Evolutionary conservation across 2,797 vertebrate genomes (phyloP), one percentile per base, ranked within the genome.

Genomic region (Sebastes vulpes): DNA sequence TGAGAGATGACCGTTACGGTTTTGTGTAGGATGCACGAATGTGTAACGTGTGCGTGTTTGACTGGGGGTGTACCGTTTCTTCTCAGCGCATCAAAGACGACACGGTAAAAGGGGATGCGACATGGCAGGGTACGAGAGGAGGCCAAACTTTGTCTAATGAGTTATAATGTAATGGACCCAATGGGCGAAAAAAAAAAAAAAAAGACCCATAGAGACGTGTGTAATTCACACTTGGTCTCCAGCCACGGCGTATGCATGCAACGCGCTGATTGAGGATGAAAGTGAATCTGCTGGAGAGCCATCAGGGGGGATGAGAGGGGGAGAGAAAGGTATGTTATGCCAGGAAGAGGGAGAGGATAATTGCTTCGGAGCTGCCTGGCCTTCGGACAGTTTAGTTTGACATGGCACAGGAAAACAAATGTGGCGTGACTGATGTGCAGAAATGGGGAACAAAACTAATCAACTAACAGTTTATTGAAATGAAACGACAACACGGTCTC

Each of bases 191-290:
- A 59, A 65, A 66, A 38, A 35, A 31, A 81, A 35, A 65, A 69
- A 26, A 16, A 69, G 63, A 71, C 42, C 82, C 70, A 69, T 1
- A 64, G 69, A 84, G 75, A 72, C 20, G 5, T 56, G 57, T 46
- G 78, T 83, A 72, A 84, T 83, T 89, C 25, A 75, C 83, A 87
- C 74, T 82, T 87, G 68, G 82, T 81, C 60, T 76, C 16, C 0
- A 65, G 72, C 81, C 82, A 77, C 67, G 46, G 58, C 16, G 26
- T 67, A 72, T 72, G 77, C 78, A 85, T 69, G 83, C 73, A 86
- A 82, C 65, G 29, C 9, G 8, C 50, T 86, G 77, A 87, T 74
- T 84, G 77, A 73, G 50, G 68, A 68, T 79, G 63, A 85, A 87
- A 85, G 77, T 71, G 48, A 90, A 71, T 82, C 61, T 72, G 66